Evolutionary conservation across 2,888 invertebrate species (phyloP).

Genomic region (Sinodicranocentrus sp.): DNA sequence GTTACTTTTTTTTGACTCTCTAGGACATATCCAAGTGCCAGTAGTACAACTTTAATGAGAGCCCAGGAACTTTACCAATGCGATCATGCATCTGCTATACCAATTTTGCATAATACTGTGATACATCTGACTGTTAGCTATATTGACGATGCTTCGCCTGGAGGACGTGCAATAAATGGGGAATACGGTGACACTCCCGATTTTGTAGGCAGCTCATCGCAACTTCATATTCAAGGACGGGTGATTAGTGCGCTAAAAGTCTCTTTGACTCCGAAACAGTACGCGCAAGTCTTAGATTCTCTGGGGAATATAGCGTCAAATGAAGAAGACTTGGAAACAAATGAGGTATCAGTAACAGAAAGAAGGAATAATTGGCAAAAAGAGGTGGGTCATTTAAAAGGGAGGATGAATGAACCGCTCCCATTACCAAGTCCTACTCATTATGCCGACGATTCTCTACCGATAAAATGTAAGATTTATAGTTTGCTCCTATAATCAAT

Average conservation of each 20-base stretch:
- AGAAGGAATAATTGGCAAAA: conserved; percentile 71
- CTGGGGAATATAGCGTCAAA: conserved; percentile 78
- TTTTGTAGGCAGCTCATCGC: conserved; percentile 75
- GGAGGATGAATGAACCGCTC: conserved; percentile 41
- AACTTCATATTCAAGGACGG: conserved; percentile 84
- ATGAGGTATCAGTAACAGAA: conserved; percentile 69
- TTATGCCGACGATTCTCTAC: conserved; percentile 69
- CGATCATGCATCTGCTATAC: conserved; percentile 84
- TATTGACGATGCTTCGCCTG: conserved; percentile 77
- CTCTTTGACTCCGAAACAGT: conserved; percentile 90
- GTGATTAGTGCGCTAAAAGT: conserved; percentile 92
- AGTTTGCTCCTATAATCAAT: neutral
- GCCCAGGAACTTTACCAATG: conserved; percentile 88
- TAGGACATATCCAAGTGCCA: conserved; percentile 77
- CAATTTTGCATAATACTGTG: conserved; percentile 93
- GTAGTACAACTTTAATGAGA: conserved; percentile 79
- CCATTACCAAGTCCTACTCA: conserved; percentile 75
- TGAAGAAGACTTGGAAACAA: conserved; percentile 58
- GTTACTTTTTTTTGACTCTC: conserved; percentile 13
- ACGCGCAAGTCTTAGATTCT: conserved; percentile 92
- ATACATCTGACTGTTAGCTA: conserved; percentile 85
- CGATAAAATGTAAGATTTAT: conserved; percentile 63
- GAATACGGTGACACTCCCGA: conserved; percentile 78
- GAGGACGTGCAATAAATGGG: conserved; percentile 73
- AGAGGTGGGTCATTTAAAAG: conserved; percentile 53